Evolutionary conservation across 2,888 invertebrate species (phyloP).

Genomic region (Tenodera sinensis): DNA sequence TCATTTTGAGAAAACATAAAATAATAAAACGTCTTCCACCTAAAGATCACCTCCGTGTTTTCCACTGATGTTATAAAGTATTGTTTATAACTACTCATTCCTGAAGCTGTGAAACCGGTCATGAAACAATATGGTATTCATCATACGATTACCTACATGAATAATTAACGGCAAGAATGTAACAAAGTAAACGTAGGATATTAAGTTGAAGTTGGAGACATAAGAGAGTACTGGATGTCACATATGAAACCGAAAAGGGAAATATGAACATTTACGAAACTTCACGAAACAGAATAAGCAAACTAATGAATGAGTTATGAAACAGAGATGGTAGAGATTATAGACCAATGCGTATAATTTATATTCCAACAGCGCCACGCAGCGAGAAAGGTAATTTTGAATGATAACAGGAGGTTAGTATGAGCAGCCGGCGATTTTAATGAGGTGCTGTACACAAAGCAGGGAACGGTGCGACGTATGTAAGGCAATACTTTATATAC

Average conservation of each 20-base stretch:
- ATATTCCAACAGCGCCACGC: not conserved
- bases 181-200: too few species aligned
- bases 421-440: not conserved
- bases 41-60: too few species aligned
- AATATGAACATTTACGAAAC: not conserved
- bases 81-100: too few species aligned
- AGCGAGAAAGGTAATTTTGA: not conserved
- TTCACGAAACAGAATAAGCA: not conserved
- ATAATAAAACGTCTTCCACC: too few species aligned
- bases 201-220: too few species aligned
- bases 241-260: not conserved
- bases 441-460: not conserved
- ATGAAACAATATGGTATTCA: too few species aligned
- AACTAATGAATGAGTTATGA: not conserved
- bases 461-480: not conserved
- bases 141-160: too few species aligned
- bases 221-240: too few species aligned
- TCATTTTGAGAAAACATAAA: too few species aligned
- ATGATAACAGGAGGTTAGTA: not conserved
- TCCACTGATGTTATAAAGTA: too few species aligned
- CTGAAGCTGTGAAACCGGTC: too few species aligned
- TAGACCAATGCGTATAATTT: not conserved
- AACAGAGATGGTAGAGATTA: not conserved
- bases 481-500: not conserved
- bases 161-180: too few species aligned